Percentiles rank a stretch among this genome's conserved stretches.
These are phyloP conservation scores for Butastur rufipennis DNA, from an alignment of 2,113 vertebrate genomes.

Conservation along the genomic window DNA sequence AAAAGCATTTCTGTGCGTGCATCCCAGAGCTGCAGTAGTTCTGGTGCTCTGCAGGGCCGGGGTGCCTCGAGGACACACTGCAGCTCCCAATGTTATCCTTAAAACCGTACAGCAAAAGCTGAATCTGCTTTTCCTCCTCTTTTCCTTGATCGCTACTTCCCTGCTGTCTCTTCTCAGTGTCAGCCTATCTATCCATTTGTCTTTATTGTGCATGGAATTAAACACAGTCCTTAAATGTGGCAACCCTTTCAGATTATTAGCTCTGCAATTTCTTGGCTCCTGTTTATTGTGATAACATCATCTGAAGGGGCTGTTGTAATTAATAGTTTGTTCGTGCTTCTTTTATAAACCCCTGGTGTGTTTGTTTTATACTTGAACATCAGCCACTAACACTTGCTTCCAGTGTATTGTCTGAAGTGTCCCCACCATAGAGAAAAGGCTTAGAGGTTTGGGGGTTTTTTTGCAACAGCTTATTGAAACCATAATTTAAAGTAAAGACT, in stretches of 20 bases:
- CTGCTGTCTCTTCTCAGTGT: not conserved
- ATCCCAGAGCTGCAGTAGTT: not conserved
- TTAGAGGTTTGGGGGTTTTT: not conserved
- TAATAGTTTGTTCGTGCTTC: not conserved
- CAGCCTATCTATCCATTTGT: not conserved
- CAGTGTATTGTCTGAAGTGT: not conserved
- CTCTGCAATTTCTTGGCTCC: conserved; percentile 1
- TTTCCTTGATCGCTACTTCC: not conserved
- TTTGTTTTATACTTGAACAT: not conserved
- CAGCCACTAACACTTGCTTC: not conserved
- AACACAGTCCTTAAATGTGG: not conserved
- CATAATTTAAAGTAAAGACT: not conserved
- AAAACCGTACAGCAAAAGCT: not conserved
- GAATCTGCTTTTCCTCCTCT: not conserved
- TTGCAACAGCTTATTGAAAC: conserved; percentile 6
- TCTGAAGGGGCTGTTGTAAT: conserved; percentile 9
- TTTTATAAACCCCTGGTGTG: not conserved
- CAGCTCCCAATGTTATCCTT: not conserved
- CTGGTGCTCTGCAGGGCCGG: not conserved
- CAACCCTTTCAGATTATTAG: not conserved
- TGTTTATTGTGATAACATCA: not conserved
- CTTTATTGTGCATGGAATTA: not conserved
- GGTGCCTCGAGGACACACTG: not conserved
- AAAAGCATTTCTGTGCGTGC: accelerated
- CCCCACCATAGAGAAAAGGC: not conserved